Base-by-base conservation (phyloP, 2,888 invertebrate species). In the Phortica okadai region DNA sequence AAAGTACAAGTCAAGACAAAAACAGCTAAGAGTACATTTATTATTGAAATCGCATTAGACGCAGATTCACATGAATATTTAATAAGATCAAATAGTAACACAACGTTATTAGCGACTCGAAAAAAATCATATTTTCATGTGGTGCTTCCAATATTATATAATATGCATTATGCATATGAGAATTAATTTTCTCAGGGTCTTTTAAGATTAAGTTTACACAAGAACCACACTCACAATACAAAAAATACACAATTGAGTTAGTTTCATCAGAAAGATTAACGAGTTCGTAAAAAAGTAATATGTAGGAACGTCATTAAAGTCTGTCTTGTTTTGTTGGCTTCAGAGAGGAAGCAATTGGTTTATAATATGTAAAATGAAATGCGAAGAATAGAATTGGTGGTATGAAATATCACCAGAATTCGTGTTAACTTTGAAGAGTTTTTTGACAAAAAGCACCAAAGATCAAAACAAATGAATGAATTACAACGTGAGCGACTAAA, bases 371-470 rank as follows among this genome's bases (percentile, higher is more conserved):
- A 74, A 21, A 10, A 59, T 66, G 16, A 56, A 77, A 74, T 25
- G 76, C 77, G 76, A 62, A 73, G 75, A 74, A 70, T n/a, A n/a
- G 73, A 67, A 41, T 6, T 50, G 74, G 74, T 11, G 58, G 44
- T 42, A 54, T 67, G 56, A 42, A 64, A 21, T 33, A 74, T 56
- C 14, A 50, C 50, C 10, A 50, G 14, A 2, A 5, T 93, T 92
- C 50, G 93, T 92, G 89, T 95, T 96, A 0, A 95, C 94, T 88
- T 97, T 96, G 90, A 98, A 98, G 11, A 98, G 92, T 92, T 97
- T 96, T 81, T 97, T 94, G 14, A 98, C 96, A 91, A 98, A 98
- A 90, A 95, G 96, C 1, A 98, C 97, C 92, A 97, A 95, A 41
- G 95, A 87, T 58, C 16, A 56, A 76, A 16, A 14, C 50, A 50